phyloP scores from a whole-genome alignment of 2,797 vertebrate genomes.

The Apogon hyalosoma region DNA sequence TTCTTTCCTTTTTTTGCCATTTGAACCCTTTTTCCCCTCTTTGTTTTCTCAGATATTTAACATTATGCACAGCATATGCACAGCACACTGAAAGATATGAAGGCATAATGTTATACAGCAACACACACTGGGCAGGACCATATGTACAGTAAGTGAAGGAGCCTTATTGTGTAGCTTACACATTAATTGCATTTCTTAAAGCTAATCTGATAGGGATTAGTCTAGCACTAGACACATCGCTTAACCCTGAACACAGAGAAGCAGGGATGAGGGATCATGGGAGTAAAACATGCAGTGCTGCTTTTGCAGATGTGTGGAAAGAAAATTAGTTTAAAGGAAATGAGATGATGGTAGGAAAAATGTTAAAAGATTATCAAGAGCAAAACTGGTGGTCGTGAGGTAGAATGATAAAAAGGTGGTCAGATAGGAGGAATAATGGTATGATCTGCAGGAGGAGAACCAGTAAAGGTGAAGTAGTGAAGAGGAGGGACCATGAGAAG shows the following conservation, averaged over 20 bases:
- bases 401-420: not conserved
- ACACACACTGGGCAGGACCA: slow-evolving; percentile 26
- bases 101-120: slow-evolving; percentile 37
- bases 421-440: not conserved
- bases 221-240: slow-evolving; percentile 54
- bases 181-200: slow-evolving; percentile 66
- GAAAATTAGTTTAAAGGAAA: not conserved
- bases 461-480: slow-evolving; percentile 36
- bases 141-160: slow-evolving; percentile 35
- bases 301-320: slow-evolving; percentile 7
- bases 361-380: slow-evolving; percentile 10
- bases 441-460: slow-evolving; percentile 7
- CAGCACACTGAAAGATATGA: slow-evolving; percentile 12
- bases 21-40: not conserved
- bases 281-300: slow-evolving; percentile 1
- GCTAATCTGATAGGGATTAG: slow-evolving; percentile 72
- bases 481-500: slow-evolving; percentile 5
- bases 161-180: slow-evolving; percentile 58
- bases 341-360: not conserved
- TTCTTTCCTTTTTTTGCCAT: slow-evolving; percentile 10
- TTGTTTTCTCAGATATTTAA: slow-evolving; percentile 1
- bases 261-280: not conserved
- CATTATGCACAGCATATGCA: not conserved
- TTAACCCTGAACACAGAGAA: slow-evolving; percentile 36
- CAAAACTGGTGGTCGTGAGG: not conserved